Conservation (phyloP, 2,113 vertebrate species). For the Paratilapia polleni region DNA sequence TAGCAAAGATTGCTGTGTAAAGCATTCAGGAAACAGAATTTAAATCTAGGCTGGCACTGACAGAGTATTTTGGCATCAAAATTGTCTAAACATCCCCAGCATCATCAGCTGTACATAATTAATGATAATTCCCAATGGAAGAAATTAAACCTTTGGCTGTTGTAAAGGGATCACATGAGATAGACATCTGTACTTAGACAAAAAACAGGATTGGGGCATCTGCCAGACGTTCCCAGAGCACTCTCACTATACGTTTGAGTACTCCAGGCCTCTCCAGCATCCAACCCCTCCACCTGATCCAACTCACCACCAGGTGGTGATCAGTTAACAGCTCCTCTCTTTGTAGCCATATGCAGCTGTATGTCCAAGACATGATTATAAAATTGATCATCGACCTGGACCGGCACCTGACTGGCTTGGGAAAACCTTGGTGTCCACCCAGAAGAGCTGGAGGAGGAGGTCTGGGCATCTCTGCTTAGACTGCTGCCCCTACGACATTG, state of each 20-base stretch:
- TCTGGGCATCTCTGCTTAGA: not conserved
- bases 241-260: too few species aligned
- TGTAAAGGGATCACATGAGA: too few species aligned
- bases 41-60: not conserved
- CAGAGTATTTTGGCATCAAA: accelerated
- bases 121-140: not conserved
- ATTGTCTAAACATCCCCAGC: not conserved
- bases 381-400: not conserved
- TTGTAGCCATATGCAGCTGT: not conserved
- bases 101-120: not conserved
- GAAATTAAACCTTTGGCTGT: not conserved
- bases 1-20: not conserved
- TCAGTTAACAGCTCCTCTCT: too few species aligned
- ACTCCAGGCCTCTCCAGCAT: not conserved
- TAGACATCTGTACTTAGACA: not conserved
- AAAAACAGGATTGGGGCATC: not conserved
- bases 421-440: not conserved
- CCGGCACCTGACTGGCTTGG: not conserved
- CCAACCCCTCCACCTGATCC: not conserved
- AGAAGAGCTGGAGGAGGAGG: not conserved
- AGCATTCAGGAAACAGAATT: not conserved
- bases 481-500: not conserved
- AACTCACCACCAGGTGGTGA: not conserved
- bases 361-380: not conserved
- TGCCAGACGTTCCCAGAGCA: not conserved